Percentiles rank a stretch among this genome's conserved stretches.
phyloP scores from a whole-genome alignment of 2,888 invertebrate genomes.

The Zelleria hepariella region DNA sequence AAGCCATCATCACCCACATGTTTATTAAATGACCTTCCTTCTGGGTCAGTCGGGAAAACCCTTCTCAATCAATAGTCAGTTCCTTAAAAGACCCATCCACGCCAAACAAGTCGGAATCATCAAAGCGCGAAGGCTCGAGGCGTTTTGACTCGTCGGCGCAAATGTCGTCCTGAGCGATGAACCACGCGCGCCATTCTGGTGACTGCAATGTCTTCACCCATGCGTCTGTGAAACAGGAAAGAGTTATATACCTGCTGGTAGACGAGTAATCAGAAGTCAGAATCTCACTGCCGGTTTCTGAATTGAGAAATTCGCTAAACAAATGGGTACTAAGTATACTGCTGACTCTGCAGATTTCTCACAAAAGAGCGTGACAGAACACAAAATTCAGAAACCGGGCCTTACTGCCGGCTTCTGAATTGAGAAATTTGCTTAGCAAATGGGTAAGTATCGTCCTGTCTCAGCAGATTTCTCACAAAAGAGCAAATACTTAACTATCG shows the following conservation, averaged over 20 bases:
- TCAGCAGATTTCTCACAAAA: too few relatives aligned
- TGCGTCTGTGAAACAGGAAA: neutral
- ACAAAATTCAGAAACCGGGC: too few relatives aligned
- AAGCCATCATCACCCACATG: neutral
- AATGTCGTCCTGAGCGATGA: slow-evolving; percentile 10
- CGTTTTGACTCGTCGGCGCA: slow-evolving; percentile 11
- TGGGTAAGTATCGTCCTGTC: too few relatives aligned
- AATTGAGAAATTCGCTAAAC: too few relatives aligned
- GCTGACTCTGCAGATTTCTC: too few relatives aligned
- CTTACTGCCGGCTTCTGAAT: too few relatives aligned
- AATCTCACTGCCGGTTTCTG: too few relatives aligned
- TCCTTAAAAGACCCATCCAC: slow-evolving; percentile 12
- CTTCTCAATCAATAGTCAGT: slow-evolving; percentile 10
- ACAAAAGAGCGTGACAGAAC: too few relatives aligned
- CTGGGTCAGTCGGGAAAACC: neutral
- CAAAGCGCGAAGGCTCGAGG: neutral
- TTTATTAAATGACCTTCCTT: neutral
- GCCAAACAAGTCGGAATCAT: slow-evolving; percentile 5
- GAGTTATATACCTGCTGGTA: neutral
- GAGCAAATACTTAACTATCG: too few relatives aligned
- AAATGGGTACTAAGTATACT: too few relatives aligned
- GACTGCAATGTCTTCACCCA: slow-evolving; percentile 2
- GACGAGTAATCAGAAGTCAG: too few relatives aligned
- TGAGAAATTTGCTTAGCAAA: too few relatives aligned
- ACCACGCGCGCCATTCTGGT: slow-evolving; percentile 5